These are phyloP conservation scores for Leptinotarsa peninsularis DNA, from an alignment of 2,888 invertebrate species.

Conservation along the genomic window DNA sequence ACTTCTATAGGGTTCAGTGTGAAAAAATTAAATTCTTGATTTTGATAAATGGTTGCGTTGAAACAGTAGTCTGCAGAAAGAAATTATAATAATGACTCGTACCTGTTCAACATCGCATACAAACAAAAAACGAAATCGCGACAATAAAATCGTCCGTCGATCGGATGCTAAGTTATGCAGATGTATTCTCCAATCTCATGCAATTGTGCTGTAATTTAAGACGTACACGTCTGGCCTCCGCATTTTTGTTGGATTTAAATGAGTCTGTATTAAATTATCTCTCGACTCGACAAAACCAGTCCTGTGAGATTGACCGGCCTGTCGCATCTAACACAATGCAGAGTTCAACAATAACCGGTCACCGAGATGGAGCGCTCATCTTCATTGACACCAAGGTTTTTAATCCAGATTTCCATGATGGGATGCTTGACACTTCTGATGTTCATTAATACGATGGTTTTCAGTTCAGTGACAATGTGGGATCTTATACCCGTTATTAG, in stretches of 20 bases:
- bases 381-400: constrained; percentile 41
- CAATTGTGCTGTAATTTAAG: constrained; percentile 67
- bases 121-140: constrained; percentile 47
- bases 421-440: constrained; percentile 41
- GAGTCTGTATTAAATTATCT: constrained; percentile 64
- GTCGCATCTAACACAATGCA: constrained; percentile 58
- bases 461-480: constrained; percentile 37
- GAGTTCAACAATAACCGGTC: constrained; percentile 51
- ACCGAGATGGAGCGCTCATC: constrained; percentile 43
- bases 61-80: no score
- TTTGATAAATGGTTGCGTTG: no score
- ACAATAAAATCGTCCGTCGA: constrained; percentile 63
- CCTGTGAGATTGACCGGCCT: constrained; percentile 59
- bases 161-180: constrained; percentile 65
- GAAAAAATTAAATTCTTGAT: no score
- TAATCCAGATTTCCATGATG: constrained; percentile 41
- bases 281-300: constrained; percentile 60
- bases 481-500: constrained; percentile 38
- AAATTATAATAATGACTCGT: not conserved
- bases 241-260: constrained; percentile 64
- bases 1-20: no score
- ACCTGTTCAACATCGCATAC: constrained; percentile 1
- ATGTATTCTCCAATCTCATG: constrained; percentile 66
- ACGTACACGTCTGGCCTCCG: constrained; percentile 61
- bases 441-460: constrained; percentile 39